These are phyloP conservation scores for Ditylenchus dipsaci DNA, from an alignment of 1,140 invertebrate species.

Conservation along the genomic window DNA sequence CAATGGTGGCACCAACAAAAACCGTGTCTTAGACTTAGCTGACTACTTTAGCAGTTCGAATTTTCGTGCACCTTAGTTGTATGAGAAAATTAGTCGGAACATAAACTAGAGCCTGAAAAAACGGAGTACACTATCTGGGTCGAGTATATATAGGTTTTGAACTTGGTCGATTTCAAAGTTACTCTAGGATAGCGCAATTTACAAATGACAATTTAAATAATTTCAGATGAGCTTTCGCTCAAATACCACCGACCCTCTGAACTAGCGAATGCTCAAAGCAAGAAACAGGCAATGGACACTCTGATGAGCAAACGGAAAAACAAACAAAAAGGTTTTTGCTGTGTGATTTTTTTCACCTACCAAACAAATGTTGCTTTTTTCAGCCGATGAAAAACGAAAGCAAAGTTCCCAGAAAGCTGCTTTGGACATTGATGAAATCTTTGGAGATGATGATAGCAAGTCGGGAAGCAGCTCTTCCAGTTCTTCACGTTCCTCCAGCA, in stretches of 20 bases:
- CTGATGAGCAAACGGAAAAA: slow-evolving; percentile 46
- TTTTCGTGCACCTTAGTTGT: too few species aligned
- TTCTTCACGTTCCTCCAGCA: slow-evolving; percentile 44
- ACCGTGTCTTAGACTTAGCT: too few species aligned
- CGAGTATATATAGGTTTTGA: too few species aligned
- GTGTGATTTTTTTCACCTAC: not conserved
- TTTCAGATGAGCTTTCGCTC: slow-evolving; percentile 28
- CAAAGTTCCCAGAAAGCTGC: slow-evolving; percentile 34
- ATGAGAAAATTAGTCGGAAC: too few species aligned
- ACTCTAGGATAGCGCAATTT: too few species aligned
- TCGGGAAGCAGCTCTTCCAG: slow-evolving; percentile 17
- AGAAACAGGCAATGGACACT: slow-evolving; percentile 51
- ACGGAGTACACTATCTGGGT: too few species aligned
- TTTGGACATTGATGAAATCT: slow-evolving; percentile 49
- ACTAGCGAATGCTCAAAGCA: slow-evolving; percentile 42
- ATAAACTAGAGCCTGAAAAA: too few species aligned
- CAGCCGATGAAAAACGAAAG: slow-evolving; percentile 50
- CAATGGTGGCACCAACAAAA: too few species aligned
- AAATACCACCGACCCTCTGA: slow-evolving; percentile 54
- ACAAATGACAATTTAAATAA: too few species aligned
- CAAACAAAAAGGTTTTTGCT: slow-evolving; percentile 44
- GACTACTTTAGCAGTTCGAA: too few species aligned
- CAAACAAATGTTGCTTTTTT: slow-evolving; percentile 1
- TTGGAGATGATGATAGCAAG: slow-evolving; percentile 32
- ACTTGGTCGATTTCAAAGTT: too few species aligned